Conservation (phyloP, 2,113 vertebrate species). For the Tympanuchus pallidicinctus region DNA sequence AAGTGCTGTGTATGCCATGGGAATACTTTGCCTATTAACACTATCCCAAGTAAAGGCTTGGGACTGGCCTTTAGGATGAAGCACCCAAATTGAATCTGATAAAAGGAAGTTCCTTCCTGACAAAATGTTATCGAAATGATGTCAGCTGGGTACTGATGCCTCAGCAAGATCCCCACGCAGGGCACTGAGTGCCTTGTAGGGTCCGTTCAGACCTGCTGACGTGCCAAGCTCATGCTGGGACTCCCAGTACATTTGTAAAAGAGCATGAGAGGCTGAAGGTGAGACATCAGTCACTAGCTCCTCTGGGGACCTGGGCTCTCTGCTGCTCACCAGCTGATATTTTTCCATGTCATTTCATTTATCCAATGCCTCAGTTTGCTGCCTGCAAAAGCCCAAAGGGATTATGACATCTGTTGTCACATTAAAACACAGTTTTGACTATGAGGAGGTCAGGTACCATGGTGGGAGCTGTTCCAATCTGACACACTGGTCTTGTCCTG, state of each 20-base stretch:
- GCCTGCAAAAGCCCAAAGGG: conserved; percentile 60
- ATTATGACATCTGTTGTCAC: conserved; percentile 59
- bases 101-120: neutral
- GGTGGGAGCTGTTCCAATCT: neutral
- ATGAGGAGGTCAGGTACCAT: conserved; percentile 48
- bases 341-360: conserved; percentile 57
- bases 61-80: neutral
- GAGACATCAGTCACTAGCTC: conserved; percentile 16
- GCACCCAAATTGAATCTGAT: neutral
- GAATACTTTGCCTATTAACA: neutral
- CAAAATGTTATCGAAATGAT: neutral
- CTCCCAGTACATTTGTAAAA: neutral
- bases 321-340: conserved; percentile 15
- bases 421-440: neutral
- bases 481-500: neutral
- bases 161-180: neutral
- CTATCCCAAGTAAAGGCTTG: neutral
- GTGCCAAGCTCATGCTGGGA: neutral
- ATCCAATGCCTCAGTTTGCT: conserved; percentile 58
- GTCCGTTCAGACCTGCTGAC: neutral
- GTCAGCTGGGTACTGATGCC: neutral
- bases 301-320: conserved; percentile 28
- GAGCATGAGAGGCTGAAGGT: conserved; percentile 31
- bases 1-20: neutral
- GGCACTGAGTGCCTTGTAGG: neutral